Evolutionary conservation across 2,113 vertebrate genomes (phyloP).

Genomic region (Onychostoma macrolepis): DNA sequence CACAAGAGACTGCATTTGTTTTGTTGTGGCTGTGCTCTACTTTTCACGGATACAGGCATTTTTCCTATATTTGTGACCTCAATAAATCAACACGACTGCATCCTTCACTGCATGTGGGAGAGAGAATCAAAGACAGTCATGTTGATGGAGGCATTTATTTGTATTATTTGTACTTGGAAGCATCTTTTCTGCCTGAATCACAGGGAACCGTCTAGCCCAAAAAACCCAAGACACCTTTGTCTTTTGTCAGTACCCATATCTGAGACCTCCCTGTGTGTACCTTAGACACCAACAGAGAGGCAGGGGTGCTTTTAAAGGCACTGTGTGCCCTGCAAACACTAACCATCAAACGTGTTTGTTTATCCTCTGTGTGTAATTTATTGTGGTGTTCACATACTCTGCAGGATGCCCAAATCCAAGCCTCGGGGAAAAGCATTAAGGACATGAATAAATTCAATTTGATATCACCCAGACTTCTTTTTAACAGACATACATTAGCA

Average conservation of each 20-base stretch:
- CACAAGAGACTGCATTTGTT: background rate
- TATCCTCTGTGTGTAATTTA: constrained; percentile 16
- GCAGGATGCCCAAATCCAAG: background rate
- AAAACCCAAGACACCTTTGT: background rate
- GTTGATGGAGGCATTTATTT: background rate
- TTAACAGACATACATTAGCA: constrained; percentile 69
- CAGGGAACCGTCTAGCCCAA: background rate
- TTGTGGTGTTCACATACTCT: background rate
- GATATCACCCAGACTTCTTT: constrained; percentile 67
- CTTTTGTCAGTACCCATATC: background rate
- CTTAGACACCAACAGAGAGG: background rate
- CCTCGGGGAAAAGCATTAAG: constrained; percentile 20
- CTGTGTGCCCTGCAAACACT: background rate
- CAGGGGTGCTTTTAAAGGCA: background rate
- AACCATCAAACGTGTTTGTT: constrained; percentile 17
- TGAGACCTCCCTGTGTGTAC: background rate
- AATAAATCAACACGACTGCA: constrained; percentile 27
- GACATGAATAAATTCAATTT: constrained; percentile 72
- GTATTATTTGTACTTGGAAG: background rate
- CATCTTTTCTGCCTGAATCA: background rate
- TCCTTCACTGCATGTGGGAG: constrained; percentile 6
- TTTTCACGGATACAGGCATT: background rate
- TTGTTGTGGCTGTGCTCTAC: background rate
- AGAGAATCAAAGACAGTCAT: background rate
- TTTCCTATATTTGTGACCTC: constrained; percentile 2